Conservation (phyloP, 1,140 invertebrate species). For the Theocolax elegans region DNA sequence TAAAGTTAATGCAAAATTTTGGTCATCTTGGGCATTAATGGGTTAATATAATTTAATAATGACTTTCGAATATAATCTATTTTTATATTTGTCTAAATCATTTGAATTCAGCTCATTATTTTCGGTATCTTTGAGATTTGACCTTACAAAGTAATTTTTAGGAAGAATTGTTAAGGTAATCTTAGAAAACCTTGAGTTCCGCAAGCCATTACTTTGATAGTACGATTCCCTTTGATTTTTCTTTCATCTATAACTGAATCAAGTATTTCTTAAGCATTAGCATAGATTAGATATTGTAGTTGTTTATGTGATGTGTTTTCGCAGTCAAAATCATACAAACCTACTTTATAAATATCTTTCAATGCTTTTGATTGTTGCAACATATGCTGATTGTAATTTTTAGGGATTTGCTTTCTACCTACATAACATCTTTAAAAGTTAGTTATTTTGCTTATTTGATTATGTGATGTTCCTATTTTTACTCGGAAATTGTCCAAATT, state of each 20-base stretch:
- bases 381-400: constrained; percentile 10
- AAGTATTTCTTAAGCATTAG: constrained; percentile 25
- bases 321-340: constrained; percentile 26
- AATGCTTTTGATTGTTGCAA: constrained; percentile 21
- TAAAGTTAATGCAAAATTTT: too few relatives aligned
- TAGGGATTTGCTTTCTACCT: constrained; percentile 27
- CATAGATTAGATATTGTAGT: constrained; percentile 20
- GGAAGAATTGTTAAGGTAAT: constrained; percentile 30
- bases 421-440: constrained; percentile 35
- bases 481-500: constrained; percentile 29
- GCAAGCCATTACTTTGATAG: constrained; percentile 31
- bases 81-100: too few relatives aligned
- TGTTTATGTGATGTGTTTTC: constrained; percentile 6
- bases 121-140: neutral
- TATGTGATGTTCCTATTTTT: constrained; percentile 5
- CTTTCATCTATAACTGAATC: constrained; percentile 8
- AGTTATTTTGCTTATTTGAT: constrained; percentile 33
- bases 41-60: too few relatives aligned
- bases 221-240: constrained; percentile 18
- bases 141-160: constrained; percentile 3
- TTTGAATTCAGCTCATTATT: too few relatives aligned
- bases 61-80: too few relatives aligned
- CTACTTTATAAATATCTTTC: constrained; percentile 15
- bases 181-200: constrained; percentile 33
- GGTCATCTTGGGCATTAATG: too few relatives aligned